Evolutionary conservation across 2,113 vertebrate genomes (phyloP).

Genomic region (Dermatemys mawii): DNA sequence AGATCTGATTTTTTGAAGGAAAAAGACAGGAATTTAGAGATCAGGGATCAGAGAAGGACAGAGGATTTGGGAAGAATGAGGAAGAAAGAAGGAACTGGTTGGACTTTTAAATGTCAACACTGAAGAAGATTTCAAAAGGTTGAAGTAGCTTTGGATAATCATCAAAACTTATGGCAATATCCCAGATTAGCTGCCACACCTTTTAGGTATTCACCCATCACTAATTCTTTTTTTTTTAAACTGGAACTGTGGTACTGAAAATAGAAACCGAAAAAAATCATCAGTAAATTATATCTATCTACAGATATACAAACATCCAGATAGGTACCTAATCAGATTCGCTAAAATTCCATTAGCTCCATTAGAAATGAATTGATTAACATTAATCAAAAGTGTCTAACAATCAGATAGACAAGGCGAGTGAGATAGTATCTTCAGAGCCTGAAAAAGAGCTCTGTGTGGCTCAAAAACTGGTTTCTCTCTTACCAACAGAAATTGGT

Average conservation of each 20-base stretch:
- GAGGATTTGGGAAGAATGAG: not conserved
- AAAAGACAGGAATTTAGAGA: not conserved
- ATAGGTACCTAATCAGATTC: not conserved
- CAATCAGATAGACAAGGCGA: not conserved
- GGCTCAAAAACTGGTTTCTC: not conserved
- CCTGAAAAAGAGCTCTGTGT: not conserved
- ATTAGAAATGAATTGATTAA: not conserved
- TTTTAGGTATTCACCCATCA: not conserved
- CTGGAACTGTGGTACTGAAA: not conserved
- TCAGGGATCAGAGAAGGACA: not conserved
- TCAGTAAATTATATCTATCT: not conserved
- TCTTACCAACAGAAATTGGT: not conserved
- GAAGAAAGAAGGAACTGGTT: not conserved
- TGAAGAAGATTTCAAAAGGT: not conserved
- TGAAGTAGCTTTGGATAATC: not conserved
- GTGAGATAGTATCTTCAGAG: not conserved
- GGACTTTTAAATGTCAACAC: not conserved
- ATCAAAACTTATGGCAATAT: not conserved
- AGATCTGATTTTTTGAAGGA: not conserved
- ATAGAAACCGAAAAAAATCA: not conserved
- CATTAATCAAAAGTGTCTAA: not conserved
- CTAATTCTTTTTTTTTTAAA: not conserved
- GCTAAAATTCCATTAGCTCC: not conserved
- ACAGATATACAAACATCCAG: not conserved
- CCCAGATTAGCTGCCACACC: not conserved